Evolutionary conservation across 2,797 vertebrate genomes (phyloP).

Genomic region (Bradypus variegatus): DNA sequence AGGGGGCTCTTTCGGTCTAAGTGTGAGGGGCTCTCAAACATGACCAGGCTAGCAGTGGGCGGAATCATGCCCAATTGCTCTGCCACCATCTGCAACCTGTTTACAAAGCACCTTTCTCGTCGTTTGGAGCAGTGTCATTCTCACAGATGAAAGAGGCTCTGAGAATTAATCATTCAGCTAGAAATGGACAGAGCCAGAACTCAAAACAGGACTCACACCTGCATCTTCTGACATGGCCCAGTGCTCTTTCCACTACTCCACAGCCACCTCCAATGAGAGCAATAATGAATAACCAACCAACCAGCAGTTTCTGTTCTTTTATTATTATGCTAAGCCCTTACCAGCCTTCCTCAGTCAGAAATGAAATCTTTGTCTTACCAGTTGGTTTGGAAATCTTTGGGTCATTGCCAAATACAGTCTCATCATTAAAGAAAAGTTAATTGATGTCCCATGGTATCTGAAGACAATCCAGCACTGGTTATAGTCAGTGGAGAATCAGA

Average conservation of each 20-base stretch:
- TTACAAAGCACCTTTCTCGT: neutral
- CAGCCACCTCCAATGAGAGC: neutral
- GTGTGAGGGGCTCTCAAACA: neutral
- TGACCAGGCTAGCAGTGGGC: rapidly evolving
- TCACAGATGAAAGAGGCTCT: neutral
- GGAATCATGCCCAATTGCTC: neutral
- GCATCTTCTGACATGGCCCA: rapidly evolving
- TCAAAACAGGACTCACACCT: neutral
- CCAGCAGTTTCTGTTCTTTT: neutral
- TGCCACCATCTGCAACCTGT: neutral
- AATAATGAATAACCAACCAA: neutral
- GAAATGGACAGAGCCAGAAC: neutral
- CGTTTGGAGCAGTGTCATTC: neutral
- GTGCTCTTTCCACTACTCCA: rapidly evolving
- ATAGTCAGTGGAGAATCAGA: neutral
- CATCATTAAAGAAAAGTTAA: neutral
- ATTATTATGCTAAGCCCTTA: neutral
- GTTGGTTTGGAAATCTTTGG: neutral
- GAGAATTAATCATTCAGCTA: neutral
- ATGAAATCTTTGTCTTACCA: neutral
- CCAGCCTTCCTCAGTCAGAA: neutral
- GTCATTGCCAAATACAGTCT: neutral
- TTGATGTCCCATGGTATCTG: neutral
- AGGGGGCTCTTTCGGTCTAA: neutral
- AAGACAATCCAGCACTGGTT: neutral